Percentiles rank a stretch among this genome's conserved stretches.
phyloP scores from a whole-genome alignment of 1,140 invertebrate genomes.

The Globodera ellingtonae region DNA sequence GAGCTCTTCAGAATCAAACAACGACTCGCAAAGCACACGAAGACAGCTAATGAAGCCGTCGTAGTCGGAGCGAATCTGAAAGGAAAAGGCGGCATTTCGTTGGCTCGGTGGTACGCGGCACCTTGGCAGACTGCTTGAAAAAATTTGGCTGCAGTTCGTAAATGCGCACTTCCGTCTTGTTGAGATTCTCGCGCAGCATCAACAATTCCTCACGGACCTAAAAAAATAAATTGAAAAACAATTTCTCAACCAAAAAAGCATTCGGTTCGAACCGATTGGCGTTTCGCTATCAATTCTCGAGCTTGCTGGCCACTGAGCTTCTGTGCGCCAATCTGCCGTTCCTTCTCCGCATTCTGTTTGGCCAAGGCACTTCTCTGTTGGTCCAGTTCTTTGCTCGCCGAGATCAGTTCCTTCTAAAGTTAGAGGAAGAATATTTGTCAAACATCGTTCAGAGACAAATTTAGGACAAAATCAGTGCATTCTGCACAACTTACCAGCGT shows the following conservation, averaged over 20 bases:
- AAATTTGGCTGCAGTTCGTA: constrained; percentile 18
- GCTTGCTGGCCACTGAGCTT: constrained; percentile 39
- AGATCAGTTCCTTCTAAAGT: neutral
- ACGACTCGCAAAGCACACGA: constrained; percentile 2
- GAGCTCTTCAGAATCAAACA: constrained; percentile 9
- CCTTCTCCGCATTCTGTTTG: constrained; percentile 28
- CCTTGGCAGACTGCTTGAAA: constrained; percentile 14
- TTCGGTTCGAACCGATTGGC: constrained; percentile 12
- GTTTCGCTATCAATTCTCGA: constrained; percentile 18
- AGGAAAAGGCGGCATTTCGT: neutral
- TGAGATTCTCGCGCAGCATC: neutral
- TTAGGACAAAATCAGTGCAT: neutral
- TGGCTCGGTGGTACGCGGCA: neutral
- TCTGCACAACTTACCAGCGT: neutral
- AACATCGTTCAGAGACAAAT: neutral
- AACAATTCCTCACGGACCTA: constrained; percentile 13
- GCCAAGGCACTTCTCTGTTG: neutral
- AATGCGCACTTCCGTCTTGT: neutral
- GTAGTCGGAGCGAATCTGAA: constrained; percentile 6
- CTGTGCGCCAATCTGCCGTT: constrained; percentile 23
- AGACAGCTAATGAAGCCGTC: constrained; percentile 18
- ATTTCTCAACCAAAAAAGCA: neutral
- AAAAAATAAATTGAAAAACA: neutral
- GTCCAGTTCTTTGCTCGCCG: constrained; percentile 22
- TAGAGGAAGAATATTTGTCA: neutral